These are phyloP conservation scores for Graptemys geographica DNA, from an alignment of 2,797 vertebrate genomes.

Conservation along the genomic window DNA sequence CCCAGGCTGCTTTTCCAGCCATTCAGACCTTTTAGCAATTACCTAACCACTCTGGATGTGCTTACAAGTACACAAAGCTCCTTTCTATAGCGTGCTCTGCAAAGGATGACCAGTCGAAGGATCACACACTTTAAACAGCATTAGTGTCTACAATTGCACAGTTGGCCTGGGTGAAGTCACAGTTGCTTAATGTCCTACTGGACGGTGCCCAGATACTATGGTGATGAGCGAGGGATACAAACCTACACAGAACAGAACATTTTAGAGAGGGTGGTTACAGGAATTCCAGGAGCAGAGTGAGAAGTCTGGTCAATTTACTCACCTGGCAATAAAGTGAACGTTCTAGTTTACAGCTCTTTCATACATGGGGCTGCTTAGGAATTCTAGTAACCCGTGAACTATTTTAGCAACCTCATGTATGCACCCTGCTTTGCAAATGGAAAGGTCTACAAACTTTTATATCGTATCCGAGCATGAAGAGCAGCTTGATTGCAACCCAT, in stretches of 20 bases:
- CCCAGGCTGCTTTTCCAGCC: background rate
- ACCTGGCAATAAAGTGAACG: background rate
- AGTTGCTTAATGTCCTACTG: background rate
- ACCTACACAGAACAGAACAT: background rate
- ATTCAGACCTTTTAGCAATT: background rate
- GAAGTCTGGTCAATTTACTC: background rate
- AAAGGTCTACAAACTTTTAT: background rate
- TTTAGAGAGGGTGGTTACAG: background rate
- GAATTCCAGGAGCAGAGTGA: background rate
- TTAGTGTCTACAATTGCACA: background rate
- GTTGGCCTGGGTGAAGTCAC: background rate
- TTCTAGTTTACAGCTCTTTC: background rate
- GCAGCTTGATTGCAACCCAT: background rate
- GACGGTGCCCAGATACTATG: background rate
- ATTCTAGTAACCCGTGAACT: background rate
- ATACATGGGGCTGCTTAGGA: too few relatives aligned
- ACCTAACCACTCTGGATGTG: background rate
- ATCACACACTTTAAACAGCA: background rate
- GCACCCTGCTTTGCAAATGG: background rate
- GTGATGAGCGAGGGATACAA: background rate
- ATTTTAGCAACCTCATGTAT: background rate
- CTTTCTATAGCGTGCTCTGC: background rate
- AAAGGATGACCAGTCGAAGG: background rate
- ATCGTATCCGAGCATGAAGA: background rate
- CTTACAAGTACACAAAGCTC: background rate